phyloP scores from a whole-genome alignment of 2,113 vertebrate genomes.

The Cettia cetti region DNA sequence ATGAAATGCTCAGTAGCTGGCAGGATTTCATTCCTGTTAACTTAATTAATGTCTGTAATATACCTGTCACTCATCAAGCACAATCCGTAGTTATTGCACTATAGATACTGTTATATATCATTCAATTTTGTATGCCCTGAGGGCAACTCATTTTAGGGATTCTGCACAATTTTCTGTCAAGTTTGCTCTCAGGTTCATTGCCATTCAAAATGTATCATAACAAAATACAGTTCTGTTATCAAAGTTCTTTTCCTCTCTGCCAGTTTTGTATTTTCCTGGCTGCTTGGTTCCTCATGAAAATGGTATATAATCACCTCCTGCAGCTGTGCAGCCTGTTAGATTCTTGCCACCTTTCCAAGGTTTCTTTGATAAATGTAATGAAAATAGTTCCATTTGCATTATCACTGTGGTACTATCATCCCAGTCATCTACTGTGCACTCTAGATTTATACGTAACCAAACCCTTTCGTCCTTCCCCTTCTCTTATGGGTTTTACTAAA shows the following conservation, averaged over 20 bases:
- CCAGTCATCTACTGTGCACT: background rate
- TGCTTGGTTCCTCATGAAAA: background rate
- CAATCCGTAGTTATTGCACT: background rate
- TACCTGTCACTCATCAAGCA: background rate
- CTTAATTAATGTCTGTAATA: constrained; percentile 45
- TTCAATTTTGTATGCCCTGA: background rate
- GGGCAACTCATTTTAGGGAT: background rate
- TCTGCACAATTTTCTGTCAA: background rate
- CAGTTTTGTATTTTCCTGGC: background rate
- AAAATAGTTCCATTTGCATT: background rate
- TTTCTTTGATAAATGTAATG: background rate
- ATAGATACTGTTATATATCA: background rate
- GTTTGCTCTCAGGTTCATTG: constrained; percentile 8
- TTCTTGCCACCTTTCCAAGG: background rate
- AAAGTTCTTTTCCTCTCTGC: background rate
- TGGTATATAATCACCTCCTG: background rate
- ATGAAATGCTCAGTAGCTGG: background rate
- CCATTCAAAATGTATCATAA: constrained; percentile 17
- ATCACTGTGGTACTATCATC: background rate
- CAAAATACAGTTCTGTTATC: background rate
- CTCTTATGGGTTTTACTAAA: background rate
- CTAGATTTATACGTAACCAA: background rate
- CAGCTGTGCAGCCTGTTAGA: background rate
- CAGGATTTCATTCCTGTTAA: background rate
- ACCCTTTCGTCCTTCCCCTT: background rate